Percentiles rank a stretch among this genome's conserved stretches.
Evolutionary conservation across 2,888 invertebrate species (phyloP).

Genomic region (Diachrysia chrysitis): DNA sequence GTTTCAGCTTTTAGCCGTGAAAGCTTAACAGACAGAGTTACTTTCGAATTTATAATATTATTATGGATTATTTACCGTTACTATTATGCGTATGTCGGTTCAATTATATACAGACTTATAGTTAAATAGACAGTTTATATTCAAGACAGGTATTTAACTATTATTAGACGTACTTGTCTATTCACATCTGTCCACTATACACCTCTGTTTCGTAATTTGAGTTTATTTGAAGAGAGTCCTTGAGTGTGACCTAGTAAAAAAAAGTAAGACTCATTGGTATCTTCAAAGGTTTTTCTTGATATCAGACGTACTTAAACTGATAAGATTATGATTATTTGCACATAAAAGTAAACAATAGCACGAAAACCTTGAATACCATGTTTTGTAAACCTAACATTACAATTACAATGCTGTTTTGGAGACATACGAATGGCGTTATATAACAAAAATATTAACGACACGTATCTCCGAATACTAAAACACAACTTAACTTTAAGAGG

Average conservation of each 20-base stretch:
- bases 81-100: not conserved
- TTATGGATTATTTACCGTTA: no score
- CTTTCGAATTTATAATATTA: no score
- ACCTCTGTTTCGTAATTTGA: no score
- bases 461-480: no score
- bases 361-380: not conserved
- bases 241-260: not conserved
- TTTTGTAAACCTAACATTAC: not conserved
- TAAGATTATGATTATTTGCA: not conserved
- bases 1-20: no score
- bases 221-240: no score
- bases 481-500: no score
- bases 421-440: not conserved
- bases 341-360: not conserved
- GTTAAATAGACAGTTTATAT: not conserved
- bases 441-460: no score
- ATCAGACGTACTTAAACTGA: not conserved
- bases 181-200: not conserved
- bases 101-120: not conserved
- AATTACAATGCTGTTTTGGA: not conserved
- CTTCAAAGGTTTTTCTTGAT: not conserved
- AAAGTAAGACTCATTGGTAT: not conserved
- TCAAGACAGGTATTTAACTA: not conserved
- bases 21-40: no score
- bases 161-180: not conserved